A percentile compares a stretch with the other conserved stretches of the same genome.
phyloP scores from a whole-genome alignment of 2,113 vertebrate species.

The Lonchura striata region DNA sequence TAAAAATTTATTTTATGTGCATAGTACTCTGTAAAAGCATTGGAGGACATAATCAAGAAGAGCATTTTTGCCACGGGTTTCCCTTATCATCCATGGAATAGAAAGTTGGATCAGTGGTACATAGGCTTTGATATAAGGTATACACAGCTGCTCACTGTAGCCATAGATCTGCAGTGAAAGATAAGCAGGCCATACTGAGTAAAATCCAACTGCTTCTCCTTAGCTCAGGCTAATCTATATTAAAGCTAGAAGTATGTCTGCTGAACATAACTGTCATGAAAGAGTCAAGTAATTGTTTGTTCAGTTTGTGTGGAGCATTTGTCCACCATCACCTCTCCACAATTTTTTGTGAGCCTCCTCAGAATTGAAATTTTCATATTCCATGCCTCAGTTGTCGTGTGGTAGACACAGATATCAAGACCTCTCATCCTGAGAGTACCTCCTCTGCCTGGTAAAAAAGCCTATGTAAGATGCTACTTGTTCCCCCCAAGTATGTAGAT shows the following conservation, averaged over 20 bases:
- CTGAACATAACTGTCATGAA: background rate
- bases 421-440: background rate
- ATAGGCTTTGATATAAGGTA: background rate
- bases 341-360: background rate
- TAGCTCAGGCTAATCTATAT: background rate
- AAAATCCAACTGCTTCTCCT: background rate
- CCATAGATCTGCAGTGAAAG: background rate
- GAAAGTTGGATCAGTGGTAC: background rate
- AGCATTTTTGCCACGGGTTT: background rate
- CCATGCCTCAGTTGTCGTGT: background rate
- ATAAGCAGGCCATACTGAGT: background rate
- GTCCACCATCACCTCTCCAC: background rate
- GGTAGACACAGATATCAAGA: background rate
- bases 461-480: background rate
- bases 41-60: background rate
- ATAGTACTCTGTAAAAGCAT: background rate
- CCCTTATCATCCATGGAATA: background rate
- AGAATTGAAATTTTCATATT: background rate
- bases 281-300: background rate
- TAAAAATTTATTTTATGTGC: background rate
- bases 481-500: background rate
- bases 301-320: background rate
- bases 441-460: background rate
- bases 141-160: background rate
- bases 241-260: background rate